Evolutionary conservation across 2,888 invertebrate species (phyloP).

Genomic region (Chrysolina americana): DNA sequence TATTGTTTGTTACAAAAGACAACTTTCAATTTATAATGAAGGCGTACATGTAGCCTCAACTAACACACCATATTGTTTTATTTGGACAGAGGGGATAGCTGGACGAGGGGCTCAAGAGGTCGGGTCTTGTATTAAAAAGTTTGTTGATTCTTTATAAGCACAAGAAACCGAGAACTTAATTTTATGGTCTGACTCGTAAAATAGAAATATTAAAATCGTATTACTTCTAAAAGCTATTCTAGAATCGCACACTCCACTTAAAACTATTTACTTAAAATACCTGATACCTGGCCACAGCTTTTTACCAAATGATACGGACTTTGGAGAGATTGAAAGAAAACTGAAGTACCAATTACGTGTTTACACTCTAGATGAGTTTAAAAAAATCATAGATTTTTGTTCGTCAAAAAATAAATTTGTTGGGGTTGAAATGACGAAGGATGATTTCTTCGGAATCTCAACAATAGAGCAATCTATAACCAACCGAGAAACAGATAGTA

Average conservation of each 20-base stretch:
- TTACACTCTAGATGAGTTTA: too few relatives aligned
- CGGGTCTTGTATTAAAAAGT: too few relatives aligned
- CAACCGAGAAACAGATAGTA: too few relatives aligned
- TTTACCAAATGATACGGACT: conserved; percentile 30
- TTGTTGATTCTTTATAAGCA: too few relatives aligned
- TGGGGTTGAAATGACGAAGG: too few relatives aligned
- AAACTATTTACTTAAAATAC: conserved; percentile 17
- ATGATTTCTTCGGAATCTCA: too few relatives aligned
- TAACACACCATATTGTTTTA: background rate
- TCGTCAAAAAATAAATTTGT: too few relatives aligned
- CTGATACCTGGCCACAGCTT: conserved; percentile 29
- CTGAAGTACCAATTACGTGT: background rate
- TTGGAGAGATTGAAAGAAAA: conserved; percentile 22
- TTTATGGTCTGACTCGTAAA: background rate
- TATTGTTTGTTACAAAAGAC: background rate
- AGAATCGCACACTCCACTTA: conserved; percentile 1
- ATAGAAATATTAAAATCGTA: conserved; percentile 26
- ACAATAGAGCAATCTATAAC: too few relatives aligned
- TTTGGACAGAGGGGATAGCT: background rate
- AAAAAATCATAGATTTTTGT: too few relatives aligned
- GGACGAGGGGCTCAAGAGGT: background rate
- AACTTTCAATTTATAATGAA: background rate
- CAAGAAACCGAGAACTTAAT: too few relatives aligned
- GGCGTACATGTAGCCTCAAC: background rate
- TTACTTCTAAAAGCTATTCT: conserved; percentile 21